Conservation (phyloP, 2,888 invertebrate genomes). For the Pollenia angustigena region DNA sequence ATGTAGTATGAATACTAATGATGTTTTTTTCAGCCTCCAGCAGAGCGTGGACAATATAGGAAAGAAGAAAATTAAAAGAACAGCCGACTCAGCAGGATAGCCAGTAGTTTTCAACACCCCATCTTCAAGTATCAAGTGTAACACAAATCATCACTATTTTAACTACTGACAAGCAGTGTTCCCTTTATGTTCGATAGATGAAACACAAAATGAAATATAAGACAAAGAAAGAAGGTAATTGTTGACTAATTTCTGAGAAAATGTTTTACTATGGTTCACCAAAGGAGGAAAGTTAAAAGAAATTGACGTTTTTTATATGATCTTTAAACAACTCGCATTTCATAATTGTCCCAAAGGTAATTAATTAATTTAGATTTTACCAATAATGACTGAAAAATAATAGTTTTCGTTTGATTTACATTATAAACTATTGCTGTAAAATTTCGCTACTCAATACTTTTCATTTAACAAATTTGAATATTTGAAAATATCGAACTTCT, state of each 20-base stretch:
- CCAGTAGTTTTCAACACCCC: constrained; percentile 69
- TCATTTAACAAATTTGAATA: too few relatives aligned
- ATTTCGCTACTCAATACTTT: too few relatives aligned
- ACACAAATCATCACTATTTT: constrained; percentile 59
- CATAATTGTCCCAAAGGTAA: constrained; percentile 24
- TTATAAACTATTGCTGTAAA: too few relatives aligned
- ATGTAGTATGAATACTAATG: constrained; percentile 21
- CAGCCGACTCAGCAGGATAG: constrained; percentile 70
- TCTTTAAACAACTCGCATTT: constrained; percentile 40
- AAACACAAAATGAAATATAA: constrained; percentile 33
- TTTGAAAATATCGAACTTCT: too few relatives aligned
- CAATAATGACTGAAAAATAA: neutral
- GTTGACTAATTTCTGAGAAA: constrained; percentile 63
- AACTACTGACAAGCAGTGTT: constrained; percentile 42
- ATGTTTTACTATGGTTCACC: constrained; percentile 51
- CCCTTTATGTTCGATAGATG: neutral
- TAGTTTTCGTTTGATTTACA: neutral
- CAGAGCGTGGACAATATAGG: constrained; percentile 46
- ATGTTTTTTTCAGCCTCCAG: constrained; percentile 66
- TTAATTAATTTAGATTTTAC: constrained; percentile 43
- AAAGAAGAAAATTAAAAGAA: constrained; percentile 20
- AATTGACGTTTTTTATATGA: neutral
- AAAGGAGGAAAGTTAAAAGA: neutral
- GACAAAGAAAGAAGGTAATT: constrained; percentile 38
- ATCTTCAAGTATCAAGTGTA: constrained; percentile 61